Evolutionary conservation across 2,888 invertebrate genomes (phyloP).

Genomic region (Lepas anatifera): DNA sequence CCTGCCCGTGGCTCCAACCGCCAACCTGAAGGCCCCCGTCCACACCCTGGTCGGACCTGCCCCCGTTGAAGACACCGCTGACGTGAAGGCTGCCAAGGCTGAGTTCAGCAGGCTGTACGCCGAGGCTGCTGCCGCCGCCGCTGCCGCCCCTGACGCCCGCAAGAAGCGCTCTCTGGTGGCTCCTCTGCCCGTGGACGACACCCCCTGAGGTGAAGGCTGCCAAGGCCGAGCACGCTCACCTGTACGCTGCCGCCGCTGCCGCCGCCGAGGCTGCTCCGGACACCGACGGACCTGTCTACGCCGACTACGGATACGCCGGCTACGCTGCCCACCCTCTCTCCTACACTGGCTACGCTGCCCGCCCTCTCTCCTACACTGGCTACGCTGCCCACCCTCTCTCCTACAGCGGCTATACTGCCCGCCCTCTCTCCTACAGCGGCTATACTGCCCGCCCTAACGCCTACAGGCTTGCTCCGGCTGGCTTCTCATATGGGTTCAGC

Average conservation of each 20-base stretch:
- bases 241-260: not conserved
- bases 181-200: not conserved
- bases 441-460: too few species aligned
- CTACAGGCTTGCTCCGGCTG: too few species aligned
- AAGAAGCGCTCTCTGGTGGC: not conserved
- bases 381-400: too few species aligned
- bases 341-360: too few species aligned
- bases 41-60: slow-evolving; percentile 25
- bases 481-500: too few species aligned
- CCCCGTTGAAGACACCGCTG: slow-evolving; percentile 33
- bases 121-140: slow-evolving; percentile 20
- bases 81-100: slow-evolving; percentile 33
- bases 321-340: too few species aligned
- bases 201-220: not conserved
- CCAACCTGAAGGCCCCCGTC: slow-evolving; percentile 17
- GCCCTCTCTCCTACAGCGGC: too few species aligned
- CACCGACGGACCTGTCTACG: too few species aligned
- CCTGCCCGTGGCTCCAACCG: slow-evolving; percentile 37
- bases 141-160: slow-evolving; percentile 3
- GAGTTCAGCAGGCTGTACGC: not conserved
- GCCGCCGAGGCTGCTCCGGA: not conserved
- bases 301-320: too few species aligned
- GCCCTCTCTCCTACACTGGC: too few species aligned
- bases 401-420: too few species aligned
- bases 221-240: not conserved